Evolutionary conservation across 2,113 vertebrate species (phyloP), one percentile per base, ranked within the genome.

Genomic region (Sclerurus mexicanus): DNA sequence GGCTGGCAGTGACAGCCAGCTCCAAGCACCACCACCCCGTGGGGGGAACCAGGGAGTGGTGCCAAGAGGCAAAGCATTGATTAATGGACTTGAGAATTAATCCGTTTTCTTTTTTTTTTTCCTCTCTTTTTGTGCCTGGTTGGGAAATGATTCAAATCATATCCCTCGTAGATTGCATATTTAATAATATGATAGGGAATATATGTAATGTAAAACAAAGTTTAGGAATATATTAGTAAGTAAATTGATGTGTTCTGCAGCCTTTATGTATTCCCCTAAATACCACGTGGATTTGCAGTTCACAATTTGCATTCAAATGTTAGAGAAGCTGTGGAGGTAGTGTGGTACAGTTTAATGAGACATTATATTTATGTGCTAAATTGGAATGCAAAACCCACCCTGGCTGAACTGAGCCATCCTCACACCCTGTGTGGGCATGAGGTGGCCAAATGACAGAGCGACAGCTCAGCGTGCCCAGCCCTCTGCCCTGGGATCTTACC

Each of bases 31-130:
- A 17, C 46, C 11, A 4, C 42, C 49, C 52, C 3, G 1, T 28
- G 4, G 11, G n/a, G 30, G 2, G 4, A 44, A 6, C 0, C 1
- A 67, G 58, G 62, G 69, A 85, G 37, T 47, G 7, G 5, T 56
- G 84, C 60, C 76, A 64, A 53, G 44, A 72, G 44, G 27, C 23
- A 88, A 86, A 86, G 49, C 35, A 14, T 12, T 76, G 75, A 77
- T 74, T 62, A 52, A 69, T 47, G 68, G 22, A 16, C 69, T 42
- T 27, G 40, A 64, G 71, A 80, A 90, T 85, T n/a, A 66, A 80
- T 76, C 19, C 3, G 24, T 23, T 59, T 18, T 60, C 30, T 28
- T 42, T 30, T 60, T 33, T 31, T 42, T 27, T 39, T n/a, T n/a
- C n/a, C n/a, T n/a, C 27, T 46, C 88, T 67, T 2, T 42, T 19